A percentile compares a stretch with the other conserved stretches of the same genome.
Conservation (phyloP, 1,140 invertebrate genomes). For the Apis laboriosa region DNA sequence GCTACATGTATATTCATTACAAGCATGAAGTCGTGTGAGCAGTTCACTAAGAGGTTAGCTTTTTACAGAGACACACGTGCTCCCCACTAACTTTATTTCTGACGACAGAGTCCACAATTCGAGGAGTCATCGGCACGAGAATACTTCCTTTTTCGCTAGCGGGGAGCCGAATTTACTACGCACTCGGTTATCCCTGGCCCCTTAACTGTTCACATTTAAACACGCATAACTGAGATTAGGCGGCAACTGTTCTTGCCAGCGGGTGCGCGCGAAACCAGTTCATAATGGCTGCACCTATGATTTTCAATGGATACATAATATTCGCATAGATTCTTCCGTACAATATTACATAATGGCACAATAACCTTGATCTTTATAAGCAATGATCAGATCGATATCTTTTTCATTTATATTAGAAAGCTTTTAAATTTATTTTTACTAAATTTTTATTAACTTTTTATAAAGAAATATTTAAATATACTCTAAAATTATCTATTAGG, state of each 20-base stretch:
- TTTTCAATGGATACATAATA: constrained; percentile 15
- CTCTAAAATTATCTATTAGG: no score
- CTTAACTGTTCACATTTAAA: constrained; percentile 25
- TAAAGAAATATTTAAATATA: no score
- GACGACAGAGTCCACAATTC: constrained; percentile 53
- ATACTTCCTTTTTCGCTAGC: constrained; percentile 47
- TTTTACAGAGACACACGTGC: constrained; percentile 54
- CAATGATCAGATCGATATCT: background rate
- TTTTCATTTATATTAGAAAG: background rate
- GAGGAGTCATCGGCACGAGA: constrained; percentile 52
- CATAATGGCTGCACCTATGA: background rate
- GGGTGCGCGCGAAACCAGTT: background rate
- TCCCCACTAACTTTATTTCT: constrained; percentile 59
- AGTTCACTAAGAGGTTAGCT: constrained; percentile 40
- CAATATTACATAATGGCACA: constrained; percentile 15
- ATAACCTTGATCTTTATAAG: constrained; percentile 28
- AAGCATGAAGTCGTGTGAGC: constrained; percentile 35
- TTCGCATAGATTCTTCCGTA: background rate
- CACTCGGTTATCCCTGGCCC: constrained; percentile 22
- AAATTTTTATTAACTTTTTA: background rate
- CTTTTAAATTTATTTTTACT: background rate
- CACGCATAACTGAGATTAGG: constrained; percentile 46
- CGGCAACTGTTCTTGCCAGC: background rate
- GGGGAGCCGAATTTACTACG: constrained; percentile 48
- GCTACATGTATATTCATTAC: constrained; percentile 45